These are phyloP conservation scores for Doryteuthis pealeii DNA, from an alignment of 1,140 invertebrate species.

Conservation along the genomic window DNA sequence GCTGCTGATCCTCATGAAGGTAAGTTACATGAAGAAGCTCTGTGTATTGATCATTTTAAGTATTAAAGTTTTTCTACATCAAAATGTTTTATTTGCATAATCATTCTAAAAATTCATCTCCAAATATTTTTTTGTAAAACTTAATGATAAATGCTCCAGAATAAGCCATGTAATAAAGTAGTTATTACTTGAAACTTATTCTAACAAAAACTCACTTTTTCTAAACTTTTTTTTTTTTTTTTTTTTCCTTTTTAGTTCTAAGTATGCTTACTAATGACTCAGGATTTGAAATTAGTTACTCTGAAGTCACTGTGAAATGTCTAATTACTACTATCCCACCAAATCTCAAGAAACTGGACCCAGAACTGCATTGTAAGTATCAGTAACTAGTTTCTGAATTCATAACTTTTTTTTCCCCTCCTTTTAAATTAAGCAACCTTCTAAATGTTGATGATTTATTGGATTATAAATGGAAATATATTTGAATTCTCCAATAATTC, in stretches of 20 bases:
- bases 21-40: no score
- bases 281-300: constrained; percentile 74
- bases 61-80: background rate
- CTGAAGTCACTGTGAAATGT: constrained; percentile 81
- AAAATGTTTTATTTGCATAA: background rate
- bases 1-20: constrained; percentile 63
- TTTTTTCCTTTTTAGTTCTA: constrained; percentile 54
- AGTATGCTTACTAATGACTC: constrained; percentile 57
- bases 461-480: no score
- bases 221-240: background rate
- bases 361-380: constrained; percentile 76
- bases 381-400: background rate
- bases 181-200: no score
- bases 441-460: no score
- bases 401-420: background rate
- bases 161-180: no score
- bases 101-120: background rate
- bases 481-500: no score
- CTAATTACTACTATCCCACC: constrained; percentile 91
- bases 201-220: background rate
- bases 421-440: constrained; percentile 12
- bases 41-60: background rate
- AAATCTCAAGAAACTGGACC: constrained; percentile 89
- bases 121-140: no score
- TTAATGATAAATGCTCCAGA: no score